Evolutionary conservation across 2,797 vertebrate genomes (phyloP).

Genomic region (Podarcis siculus): DNA sequence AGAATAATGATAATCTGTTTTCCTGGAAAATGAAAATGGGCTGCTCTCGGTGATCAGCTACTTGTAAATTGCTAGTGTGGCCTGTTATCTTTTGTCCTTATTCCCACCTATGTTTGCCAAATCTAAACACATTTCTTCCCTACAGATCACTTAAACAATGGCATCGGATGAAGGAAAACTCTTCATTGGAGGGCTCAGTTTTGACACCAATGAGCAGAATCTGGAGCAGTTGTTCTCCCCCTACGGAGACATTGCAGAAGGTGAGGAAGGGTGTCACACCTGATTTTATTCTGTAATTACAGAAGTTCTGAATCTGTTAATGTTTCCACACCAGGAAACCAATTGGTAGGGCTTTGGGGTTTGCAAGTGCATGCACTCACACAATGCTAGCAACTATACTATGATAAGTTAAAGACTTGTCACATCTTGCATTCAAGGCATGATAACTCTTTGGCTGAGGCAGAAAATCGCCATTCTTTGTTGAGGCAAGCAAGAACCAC

Average conservation of each 20-base stretch:
- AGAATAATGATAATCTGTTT: background rate
- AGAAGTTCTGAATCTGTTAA: background rate
- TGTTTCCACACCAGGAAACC: background rate
- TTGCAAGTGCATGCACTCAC: background rate
- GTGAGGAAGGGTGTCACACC: conserved; percentile 56
- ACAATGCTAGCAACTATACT: background rate
- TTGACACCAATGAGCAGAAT: conserved; percentile 85
- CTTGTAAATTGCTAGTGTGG: background rate
- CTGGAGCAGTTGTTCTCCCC: conserved; percentile 84
- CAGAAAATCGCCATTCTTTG: background rate
- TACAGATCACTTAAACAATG: conserved; percentile 38
- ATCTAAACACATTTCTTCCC: background rate
- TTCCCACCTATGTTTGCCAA: background rate
- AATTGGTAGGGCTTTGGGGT: background rate
- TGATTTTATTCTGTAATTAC: background rate
- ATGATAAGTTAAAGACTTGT: background rate
- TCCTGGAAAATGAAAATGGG: background rate
- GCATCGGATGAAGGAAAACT: conserved; percentile 84
- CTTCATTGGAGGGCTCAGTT: conserved; percentile 87
- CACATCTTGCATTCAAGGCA: background rate
- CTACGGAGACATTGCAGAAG: conserved; percentile 85
- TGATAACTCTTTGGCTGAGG: background rate
- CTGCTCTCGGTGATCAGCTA: background rate
- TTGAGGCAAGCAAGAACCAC: background rate
- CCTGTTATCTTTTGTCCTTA: background rate